These are phyloP conservation scores for Picathartes gymnocephalus DNA, from an alignment of 2,113 vertebrate species.

Conservation along the genomic window DNA sequence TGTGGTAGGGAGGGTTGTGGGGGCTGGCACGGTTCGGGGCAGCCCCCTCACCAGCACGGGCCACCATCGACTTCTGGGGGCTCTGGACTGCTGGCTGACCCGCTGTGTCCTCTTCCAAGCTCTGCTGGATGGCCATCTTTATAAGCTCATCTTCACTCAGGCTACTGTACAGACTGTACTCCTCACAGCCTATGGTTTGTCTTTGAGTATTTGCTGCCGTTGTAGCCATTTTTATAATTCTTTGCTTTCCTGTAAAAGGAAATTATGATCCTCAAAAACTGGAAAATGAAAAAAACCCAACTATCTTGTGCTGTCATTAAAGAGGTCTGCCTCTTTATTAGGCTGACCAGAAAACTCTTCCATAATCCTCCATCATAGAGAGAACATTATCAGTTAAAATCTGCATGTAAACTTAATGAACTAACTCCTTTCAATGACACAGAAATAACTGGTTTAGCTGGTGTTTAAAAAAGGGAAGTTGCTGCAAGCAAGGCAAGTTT, in stretches of 20 bases:
- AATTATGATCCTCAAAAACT: not conserved
- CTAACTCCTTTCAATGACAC: not conserved
- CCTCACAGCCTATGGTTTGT: conserved; percentile 70
- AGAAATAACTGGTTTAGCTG: not conserved
- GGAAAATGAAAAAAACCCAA: not conserved
- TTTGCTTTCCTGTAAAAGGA: not conserved
- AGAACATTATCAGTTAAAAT: not conserved
- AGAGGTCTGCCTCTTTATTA: not conserved
- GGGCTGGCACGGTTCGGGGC: not conserved
- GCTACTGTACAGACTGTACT: conserved; percentile 87
- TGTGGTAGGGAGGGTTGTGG: conserved; percentile 53
- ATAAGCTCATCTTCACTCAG: conserved; percentile 89
- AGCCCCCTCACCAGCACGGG: not conserved
- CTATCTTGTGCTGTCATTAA: not conserved
- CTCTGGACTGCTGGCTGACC: conserved; percentile 33
- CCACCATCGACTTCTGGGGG: conserved; percentile 28
- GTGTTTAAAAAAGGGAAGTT: not conserved
- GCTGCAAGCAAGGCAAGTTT: not conserved
- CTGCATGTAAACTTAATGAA: not conserved
- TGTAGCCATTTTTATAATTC: conserved; percentile 52
- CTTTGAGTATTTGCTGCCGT: conserved; percentile 31
- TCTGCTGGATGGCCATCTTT: conserved; percentile 89
- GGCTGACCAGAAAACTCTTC: not conserved
- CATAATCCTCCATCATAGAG: not conserved
- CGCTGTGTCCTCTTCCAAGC: conserved; percentile 69